These are phyloP conservation scores for Villa cingulata DNA, from an alignment of 2,888 invertebrate genomes.

Conservation along the genomic window DNA sequence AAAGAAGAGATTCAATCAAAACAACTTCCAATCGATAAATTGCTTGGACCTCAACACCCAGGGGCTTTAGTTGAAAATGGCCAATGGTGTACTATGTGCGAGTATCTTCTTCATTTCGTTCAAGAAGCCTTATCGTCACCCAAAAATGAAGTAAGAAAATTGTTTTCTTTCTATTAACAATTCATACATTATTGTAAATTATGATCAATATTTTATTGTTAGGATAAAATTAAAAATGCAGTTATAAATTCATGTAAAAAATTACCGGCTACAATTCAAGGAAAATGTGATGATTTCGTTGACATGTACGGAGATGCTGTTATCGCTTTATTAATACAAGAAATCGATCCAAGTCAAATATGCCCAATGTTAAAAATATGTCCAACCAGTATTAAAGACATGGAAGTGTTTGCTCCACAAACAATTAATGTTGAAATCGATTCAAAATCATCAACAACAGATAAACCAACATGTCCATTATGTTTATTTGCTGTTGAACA, in stretches of 20 bases:
- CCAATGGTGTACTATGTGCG: slow-evolving; percentile 58
- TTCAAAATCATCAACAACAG: slow-evolving; percentile 34
- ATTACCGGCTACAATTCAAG: slow-evolving; percentile 47
- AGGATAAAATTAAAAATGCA: slow-evolving; percentile 53
- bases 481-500: slow-evolving; percentile 72
- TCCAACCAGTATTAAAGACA: slow-evolving; percentile 41
- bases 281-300: slow-evolving; percentile 60
- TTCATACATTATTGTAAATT: slow-evolving; percentile 9
- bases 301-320: slow-evolving; percentile 66
- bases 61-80: slow-evolving; percentile 33
- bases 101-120: slow-evolving; percentile 66
- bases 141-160: slow-evolving; percentile 45
- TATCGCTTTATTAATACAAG: slow-evolving; percentile 62
- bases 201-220: slow-evolving; percentile 24
- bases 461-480: slow-evolving; percentile 62
- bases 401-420: slow-evolving; percentile 39
- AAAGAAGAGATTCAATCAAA: slow-evolving; percentile 28
- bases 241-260: slow-evolving; percentile 56
- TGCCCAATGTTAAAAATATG: slow-evolving; percentile 63
- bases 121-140: slow-evolving; percentile 59
- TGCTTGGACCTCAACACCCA: slow-evolving; percentile 34
- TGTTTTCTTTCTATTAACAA: neutral
- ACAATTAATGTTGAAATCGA: slow-evolving; percentile 18
- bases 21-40: slow-evolving; percentile 41
- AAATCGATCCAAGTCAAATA: slow-evolving; percentile 26